phyloP scores from a whole-genome alignment of 2,113 vertebrate genomes.

The Eulemur macaco region DNA sequence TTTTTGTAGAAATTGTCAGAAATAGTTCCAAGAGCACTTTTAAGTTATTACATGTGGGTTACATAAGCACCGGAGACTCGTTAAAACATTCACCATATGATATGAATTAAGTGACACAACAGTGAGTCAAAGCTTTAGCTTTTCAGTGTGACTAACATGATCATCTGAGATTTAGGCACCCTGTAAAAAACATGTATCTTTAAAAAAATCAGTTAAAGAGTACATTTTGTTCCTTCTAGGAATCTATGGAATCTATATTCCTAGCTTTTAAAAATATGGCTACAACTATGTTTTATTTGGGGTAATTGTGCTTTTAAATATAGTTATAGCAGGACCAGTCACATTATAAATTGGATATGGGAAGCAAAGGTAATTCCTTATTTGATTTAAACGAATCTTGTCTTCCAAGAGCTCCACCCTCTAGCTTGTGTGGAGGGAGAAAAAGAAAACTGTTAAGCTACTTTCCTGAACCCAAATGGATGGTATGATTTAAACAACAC shows the following conservation, averaged over 20 bases:
- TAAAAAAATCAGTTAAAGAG: slow-evolving; percentile 5
- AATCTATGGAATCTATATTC: slow-evolving; percentile 32
- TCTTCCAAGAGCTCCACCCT: background rate
- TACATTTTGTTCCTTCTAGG: background rate
- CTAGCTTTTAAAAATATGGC: background rate
- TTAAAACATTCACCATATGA: slow-evolving; percentile 60
- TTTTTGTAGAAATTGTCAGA: slow-evolving; percentile 71
- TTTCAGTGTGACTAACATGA: slow-evolving; percentile 4
- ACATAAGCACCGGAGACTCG: slow-evolving; percentile 64
- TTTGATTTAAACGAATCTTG: slow-evolving; percentile 40
- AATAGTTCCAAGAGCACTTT: slow-evolving; percentile 67
- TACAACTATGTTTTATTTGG: background rate
- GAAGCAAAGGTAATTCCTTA: slow-evolving; percentile 21
- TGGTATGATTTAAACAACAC: background rate
- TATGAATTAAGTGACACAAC: slow-evolving; percentile 57
- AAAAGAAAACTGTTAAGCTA: background rate
- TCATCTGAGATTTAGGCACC: background rate
- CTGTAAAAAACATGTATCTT: background rate
- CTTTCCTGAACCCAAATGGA: background rate
- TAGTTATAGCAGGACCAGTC: background rate
- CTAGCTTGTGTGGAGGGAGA: background rate
- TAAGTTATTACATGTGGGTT: slow-evolving; percentile 73
- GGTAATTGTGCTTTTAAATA: slow-evolving; percentile 14
- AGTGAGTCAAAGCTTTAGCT: slow-evolving; percentile 12
- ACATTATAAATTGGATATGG: background rate